Evolutionary conservation across 92 coral and sea anemone genomes (phyloP).

Genomic region (Epizoanthus illoricatus): DNA sequence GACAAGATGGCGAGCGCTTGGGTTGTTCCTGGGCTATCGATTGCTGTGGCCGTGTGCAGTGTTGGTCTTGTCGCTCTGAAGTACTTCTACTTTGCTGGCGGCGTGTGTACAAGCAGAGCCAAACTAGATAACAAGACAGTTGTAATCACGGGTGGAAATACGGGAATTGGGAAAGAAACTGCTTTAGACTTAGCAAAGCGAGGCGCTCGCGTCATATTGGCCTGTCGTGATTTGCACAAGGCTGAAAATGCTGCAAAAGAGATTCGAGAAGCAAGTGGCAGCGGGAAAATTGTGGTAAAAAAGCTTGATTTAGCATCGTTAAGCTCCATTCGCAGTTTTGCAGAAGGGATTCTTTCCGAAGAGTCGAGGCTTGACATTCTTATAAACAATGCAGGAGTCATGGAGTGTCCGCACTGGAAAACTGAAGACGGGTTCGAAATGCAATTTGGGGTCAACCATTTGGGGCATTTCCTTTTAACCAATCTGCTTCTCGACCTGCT

Average conservation of each 20-base stretch:
- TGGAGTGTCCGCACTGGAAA: constrained; percentile 58
- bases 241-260: constrained; percentile 69
- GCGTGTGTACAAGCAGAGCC: background rate
- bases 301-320: constrained; percentile 86
- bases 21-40: too few relatives aligned
- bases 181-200: constrained; percentile 86
- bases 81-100: too few relatives aligned
- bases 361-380: constrained; percentile 79
- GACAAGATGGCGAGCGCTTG: too few relatives aligned
- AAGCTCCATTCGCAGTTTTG: constrained; percentile 76
- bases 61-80: too few relatives aligned
- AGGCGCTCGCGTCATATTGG: constrained; percentile 83
- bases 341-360: constrained; percentile 68
- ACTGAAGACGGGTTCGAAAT: constrained; percentile 85
- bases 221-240: constrained; percentile 62
- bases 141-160: constrained; percentile 78
- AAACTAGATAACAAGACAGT: constrained; percentile 77
- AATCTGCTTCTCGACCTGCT: constrained; percentile 70
- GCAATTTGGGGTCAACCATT: constrained; percentile 80
- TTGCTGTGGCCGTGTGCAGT: too few relatives aligned
- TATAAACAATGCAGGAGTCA: constrained; percentile 90
- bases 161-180: constrained; percentile 88
- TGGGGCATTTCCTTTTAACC: constrained; percentile 89
- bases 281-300: constrained; percentile 56
- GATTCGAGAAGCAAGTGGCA: constrained; percentile 64